Conservation (phyloP, 2,888 invertebrate species). For the Liodrosophila aerea region DNA sequence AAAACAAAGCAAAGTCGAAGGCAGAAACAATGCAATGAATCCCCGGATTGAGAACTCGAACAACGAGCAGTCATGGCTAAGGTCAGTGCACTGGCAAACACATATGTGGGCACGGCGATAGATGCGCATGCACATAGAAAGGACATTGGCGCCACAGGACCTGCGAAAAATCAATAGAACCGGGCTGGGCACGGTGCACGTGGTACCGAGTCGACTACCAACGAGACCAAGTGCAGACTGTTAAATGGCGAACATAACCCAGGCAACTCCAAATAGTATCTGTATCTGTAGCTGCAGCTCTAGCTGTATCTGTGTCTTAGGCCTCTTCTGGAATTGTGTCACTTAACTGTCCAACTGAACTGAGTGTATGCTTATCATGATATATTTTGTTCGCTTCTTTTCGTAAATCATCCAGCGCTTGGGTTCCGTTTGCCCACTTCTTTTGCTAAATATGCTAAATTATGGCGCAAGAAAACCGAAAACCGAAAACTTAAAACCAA, state of each 20-base stretch:
- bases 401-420: background rate
- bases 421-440: slow-evolving; percentile 6
- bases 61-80: slow-evolving; percentile 39
- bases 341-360: slow-evolving; percentile 58
- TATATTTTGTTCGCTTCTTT: slow-evolving; percentile 28
- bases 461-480: slow-evolving; percentile 19
- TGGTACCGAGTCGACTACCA: slow-evolving; percentile 25
- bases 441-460: slow-evolving; percentile 64
- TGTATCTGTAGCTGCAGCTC: background rate
- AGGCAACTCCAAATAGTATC: background rate
- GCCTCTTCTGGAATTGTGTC: slow-evolving; percentile 57
- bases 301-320: background rate
- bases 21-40: slow-evolving; percentile 17
- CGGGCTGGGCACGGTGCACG: slow-evolving; percentile 46
- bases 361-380: slow-evolving; percentile 27
- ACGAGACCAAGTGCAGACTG: slow-evolving; percentile 8
- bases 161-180: slow-evolving; percentile 68
- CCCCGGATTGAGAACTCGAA: slow-evolving; percentile 19
- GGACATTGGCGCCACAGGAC: slow-evolving; percentile 35
- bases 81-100: slow-evolving; percentile 59
- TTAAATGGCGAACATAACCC: background rate
- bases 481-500: slow-evolving; percentile 4
- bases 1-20: slow-evolving; percentile 40
- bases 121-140: slow-evolving; percentile 55
- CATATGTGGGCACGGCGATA: slow-evolving; percentile 7